A percentile compares a stretch with the other conserved stretches of the same genome.
Conservation (phyloP, 1,140 invertebrate genomes). For the Stenopsyche tienmushanensis region DNA sequence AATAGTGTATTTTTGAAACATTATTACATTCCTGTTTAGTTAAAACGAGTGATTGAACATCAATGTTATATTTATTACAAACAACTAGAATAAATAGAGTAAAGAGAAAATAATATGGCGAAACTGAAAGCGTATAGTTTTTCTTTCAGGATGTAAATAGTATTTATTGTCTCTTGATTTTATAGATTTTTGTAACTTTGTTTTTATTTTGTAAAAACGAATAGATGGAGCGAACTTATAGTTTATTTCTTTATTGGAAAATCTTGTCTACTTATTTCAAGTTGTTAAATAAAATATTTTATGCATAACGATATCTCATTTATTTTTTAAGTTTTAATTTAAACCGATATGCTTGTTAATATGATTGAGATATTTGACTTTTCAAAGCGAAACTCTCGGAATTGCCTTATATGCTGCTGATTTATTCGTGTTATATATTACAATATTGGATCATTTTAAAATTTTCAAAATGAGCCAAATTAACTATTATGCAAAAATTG, state of each 20-base stretch:
- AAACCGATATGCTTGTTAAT: not conserved
- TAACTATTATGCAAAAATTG: too few relatives aligned
- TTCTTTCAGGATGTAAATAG: slow-evolving; percentile 8
- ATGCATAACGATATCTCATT: slow-evolving; percentile 10
- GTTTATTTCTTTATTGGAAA: slow-evolving; percentile 9
- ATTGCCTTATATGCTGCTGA: too few relatives aligned
- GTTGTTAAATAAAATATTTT: slow-evolving; percentile 25
- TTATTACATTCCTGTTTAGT: slow-evolving; percentile 21
- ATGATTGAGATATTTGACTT: too few relatives aligned
- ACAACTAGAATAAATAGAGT: not conserved
- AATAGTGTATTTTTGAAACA: slow-evolving; percentile 12
- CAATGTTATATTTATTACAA: slow-evolving; percentile 1
- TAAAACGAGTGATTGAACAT: slow-evolving; percentile 2
- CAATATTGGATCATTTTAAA: too few relatives aligned
- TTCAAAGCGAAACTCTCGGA: too few relatives aligned
- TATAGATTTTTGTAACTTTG: slow-evolving; percentile 11
- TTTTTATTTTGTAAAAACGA: slow-evolving; percentile 18
- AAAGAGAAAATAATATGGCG: not conserved
- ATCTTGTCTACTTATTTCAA: slow-evolving; percentile 17
- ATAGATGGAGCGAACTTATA: slow-evolving; percentile 4
- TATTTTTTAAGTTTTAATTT: not conserved
- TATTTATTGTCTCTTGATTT: slow-evolving; percentile 25
- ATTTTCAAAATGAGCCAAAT: too few relatives aligned
- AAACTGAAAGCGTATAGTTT: not conserved
- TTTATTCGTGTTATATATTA: too few relatives aligned